Evolutionary conservation across 2,113 vertebrate species (phyloP), one percentile per base, ranked within the genome.

Genomic region (Oriolus oriolus): DNA sequence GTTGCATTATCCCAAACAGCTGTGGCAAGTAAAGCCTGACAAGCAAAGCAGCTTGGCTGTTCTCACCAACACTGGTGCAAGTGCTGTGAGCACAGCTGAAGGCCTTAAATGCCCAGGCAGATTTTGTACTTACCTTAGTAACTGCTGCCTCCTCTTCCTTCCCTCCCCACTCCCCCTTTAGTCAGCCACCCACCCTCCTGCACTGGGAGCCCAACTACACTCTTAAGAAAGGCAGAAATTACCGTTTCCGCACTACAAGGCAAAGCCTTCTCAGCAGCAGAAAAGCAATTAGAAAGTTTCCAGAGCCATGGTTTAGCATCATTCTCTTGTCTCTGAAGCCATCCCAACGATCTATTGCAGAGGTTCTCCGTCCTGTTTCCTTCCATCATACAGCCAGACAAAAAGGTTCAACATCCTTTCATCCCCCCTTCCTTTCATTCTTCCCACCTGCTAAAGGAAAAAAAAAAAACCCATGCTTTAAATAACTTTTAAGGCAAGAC

Each of bases 271-370:
- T 99, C 98, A 95, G 98, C 96, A 97, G 97, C 96, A 95, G 98
- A 98, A 97, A 99, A 99, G 97, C 99, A 99, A 97, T 99, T 97
- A 97, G 99, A 98, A 92, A 99, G 98, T 97, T 98, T 99, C 99
- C 99, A 99, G 92, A 99, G 98, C 98, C 98, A 98, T 93, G 98
- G 98, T 74, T 98, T 98, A 90, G 97, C 98, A 97, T 99, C 98
- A 60, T 98, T 97, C 96, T 98, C 98, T 96, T 98, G 95, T 75
- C n/a, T 97, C 94, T 95, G 98, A 94, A 98, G 98, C 98, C 99
- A 99, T 98, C 98, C 97, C 60, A 98, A 95, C 1, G 98, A 98
- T 94, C 97, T 98, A 96, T 96, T 96, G 97, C 98, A 98, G 82
- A 98, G 93, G 87, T 96, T 98, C 96, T 99, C 98, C 66, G 98